Evolutionary conservation across 2,888 invertebrate genomes (phyloP), one percentile per base, ranked within the genome.

Genomic region (Pseudococcus longispinus): DNA sequence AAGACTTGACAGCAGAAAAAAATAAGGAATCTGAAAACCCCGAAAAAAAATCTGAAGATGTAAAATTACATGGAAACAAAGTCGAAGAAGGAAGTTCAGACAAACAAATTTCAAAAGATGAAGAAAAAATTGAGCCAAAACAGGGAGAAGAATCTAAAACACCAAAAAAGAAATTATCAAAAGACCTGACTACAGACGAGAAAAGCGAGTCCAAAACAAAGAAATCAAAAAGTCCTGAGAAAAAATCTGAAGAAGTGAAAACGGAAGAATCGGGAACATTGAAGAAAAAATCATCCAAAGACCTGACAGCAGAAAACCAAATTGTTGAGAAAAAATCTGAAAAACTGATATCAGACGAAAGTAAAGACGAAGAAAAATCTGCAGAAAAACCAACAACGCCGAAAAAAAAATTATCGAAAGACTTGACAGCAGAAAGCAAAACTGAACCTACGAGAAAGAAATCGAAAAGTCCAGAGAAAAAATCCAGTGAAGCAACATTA

Each of bases 311-410:
- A 80, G 85, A 55, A 18, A 37, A 2, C 9, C 5, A 37, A 9
- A 4, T 37, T 8, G 37, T 9, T 37, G 8, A 37, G 9, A 9
- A 37, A 37, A 15, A 84, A 85, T 74, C 60, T 46, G 74, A 85
- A 88, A 84, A 85, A 55, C 46, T 83, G 60, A 44, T 88, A 88
- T 44, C 70, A 88, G 82, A 82, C 88, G 80, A 82, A 85, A 87
- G 87, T 70, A 88, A 82, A 23, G 18, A 70, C 55, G 85, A 88
- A 51, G 77, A 88, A 55, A 55, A 23, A 6, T 6, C 23, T 9
- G 2, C 23, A 23, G 11, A 60, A 60, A 60, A 23, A 23, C 1
- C 18, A 18, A 5, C 18, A n/a, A n/a, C 29, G 0, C 1, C 18
- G 9, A 29, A 74, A 18, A 74, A 32, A 18, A 74, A 74, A 74